phyloP scores from a whole-genome alignment of 1,140 invertebrate genomes.

The Neotoxoptera formosana region DNA sequence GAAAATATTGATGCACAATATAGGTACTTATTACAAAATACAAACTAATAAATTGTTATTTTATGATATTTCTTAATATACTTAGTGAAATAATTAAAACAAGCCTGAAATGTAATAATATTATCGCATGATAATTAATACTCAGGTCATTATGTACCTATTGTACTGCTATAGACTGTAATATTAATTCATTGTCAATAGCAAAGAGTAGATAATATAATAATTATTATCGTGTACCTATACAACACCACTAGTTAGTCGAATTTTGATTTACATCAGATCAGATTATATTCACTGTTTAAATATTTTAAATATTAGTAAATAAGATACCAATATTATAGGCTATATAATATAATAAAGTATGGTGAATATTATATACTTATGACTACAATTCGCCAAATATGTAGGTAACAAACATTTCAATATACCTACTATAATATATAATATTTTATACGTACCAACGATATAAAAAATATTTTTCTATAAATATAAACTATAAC shows the following conservation, averaged over 20 bases:
- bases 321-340: background rate
- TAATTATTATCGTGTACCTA: background rate
- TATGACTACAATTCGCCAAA: too few relatives aligned
- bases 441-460: too few relatives aligned
- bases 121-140: background rate
- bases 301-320: background rate
- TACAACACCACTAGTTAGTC: background rate
- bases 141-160: background rate
- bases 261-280: background rate
- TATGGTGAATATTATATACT: too few relatives aligned
- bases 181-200: background rate
- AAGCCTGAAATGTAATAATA: background rate
- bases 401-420: too few relatives aligned
- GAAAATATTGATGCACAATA: constrained; percentile 10
- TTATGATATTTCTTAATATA: constrained; percentile 11
- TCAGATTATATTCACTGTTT: background rate
- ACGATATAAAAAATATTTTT: too few relatives aligned
- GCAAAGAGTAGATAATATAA: background rate
- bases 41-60: background rate
- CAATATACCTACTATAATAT: too few relatives aligned
- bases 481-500: background rate
- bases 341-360: too few relatives aligned
- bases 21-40: constrained; percentile 10
- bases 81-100: background rate
- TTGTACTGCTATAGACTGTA: background rate